Evolutionary conservation across 2,113 vertebrate genomes (phyloP), one percentile per base, ranked within the genome.

Genomic region (Aphelocoma coerulescens): DNA sequence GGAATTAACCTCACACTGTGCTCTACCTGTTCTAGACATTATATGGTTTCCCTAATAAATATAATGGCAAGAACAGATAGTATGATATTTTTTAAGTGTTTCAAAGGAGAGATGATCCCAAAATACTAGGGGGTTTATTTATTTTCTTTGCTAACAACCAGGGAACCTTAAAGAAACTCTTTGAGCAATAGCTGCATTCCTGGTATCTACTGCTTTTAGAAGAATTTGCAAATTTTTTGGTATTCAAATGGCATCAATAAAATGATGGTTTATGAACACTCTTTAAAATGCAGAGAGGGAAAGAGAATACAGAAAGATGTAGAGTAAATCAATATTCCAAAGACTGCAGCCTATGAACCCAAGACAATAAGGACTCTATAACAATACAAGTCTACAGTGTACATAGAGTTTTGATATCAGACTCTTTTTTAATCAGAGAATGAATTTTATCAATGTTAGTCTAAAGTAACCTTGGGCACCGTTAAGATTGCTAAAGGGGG

Each of bases 391-490:
- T 49, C 83, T 84, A 78, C 85, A 84, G 32, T 89, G 83, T 88
- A 96, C 65, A 81, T 27, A 86, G 75, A 83, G 73, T 91, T 93
- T 93, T 89, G 73, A 84, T 89, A 94, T 91, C 93, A 93, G 52
- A 93, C 66, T 62, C 85, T 91, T 92, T 95, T 96, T 95, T 96
- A 96, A 97, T 96, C 92, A 92, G 68, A 91, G 92, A 92, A 93
- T 79, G 73, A 92, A 90, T 93, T 96, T 96, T 91, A 96, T 94
- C 96, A 91, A 3, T 86, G 86, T 95, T 95, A 88, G 73, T 95
- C 93, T 95, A 92, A 92, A 96, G 91, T 93, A 94, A 95, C 93
- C 96, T 89, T 87, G 65, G 85, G 61, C 92, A 92, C 66, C 39
- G 68, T 75, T 87, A 89, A 85, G 83, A 96, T 68, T 76, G 88